Conservation (phyloP, 2,888 invertebrate species). For the Chironomus tentans region DNA sequence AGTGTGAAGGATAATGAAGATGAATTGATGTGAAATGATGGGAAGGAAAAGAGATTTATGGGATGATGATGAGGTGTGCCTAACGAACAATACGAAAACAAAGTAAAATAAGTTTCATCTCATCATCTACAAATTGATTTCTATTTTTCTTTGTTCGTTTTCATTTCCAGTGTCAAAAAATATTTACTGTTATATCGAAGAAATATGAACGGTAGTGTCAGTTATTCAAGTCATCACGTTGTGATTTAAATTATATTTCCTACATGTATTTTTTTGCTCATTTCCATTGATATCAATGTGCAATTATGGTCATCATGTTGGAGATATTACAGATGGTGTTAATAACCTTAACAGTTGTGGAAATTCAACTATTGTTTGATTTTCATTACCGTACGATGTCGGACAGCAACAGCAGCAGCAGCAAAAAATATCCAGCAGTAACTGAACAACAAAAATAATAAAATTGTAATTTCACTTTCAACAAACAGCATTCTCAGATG, state of each 20-base stretch:
- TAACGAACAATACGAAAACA: not conserved
- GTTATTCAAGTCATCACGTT: not conserved
- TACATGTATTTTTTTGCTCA: too few relatives aligned
- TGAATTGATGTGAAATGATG: not conserved
- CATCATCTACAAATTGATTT: constrained; percentile 8
- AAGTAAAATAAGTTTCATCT: too few relatives aligned
- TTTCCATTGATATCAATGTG: not conserved
- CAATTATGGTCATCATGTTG: not conserved
- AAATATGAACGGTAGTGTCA: not conserved
- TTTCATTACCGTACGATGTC: not conserved
- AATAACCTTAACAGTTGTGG: not conserved
- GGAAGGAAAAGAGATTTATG: not conserved
- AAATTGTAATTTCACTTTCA: constrained; percentile 18
- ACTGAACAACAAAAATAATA: not conserved
- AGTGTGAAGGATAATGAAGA: not conserved
- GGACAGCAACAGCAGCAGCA: too few relatives aligned
- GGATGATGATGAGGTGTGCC: not conserved
- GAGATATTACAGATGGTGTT: not conserved
- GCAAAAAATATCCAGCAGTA: too few relatives aligned
- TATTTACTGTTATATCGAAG: not conserved
- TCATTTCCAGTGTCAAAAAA: not conserved
- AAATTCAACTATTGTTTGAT: not conserved
- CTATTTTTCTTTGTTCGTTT: not conserved
- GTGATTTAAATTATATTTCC: not conserved
- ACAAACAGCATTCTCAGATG: constrained; percentile 21